These are phyloP conservation scores for Heteromurus nitidus DNA, from an alignment of 2,888 invertebrate species.

Conservation along the genomic window DNA sequence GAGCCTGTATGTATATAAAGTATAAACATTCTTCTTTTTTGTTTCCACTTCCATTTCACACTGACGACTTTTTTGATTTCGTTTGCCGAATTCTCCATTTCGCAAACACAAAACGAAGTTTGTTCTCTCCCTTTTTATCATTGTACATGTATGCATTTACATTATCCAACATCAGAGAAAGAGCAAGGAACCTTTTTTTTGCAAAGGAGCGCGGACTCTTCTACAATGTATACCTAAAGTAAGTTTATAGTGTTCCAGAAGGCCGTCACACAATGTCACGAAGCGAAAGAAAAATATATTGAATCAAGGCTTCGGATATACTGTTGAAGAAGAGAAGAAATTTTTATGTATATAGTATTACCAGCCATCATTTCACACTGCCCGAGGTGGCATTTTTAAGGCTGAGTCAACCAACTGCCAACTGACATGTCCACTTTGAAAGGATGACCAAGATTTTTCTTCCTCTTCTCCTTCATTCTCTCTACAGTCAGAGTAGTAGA, in stretches of 20 bases:
- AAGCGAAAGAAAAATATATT: conserved; percentile 24
- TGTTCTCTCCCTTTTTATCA: no score
- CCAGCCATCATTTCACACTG: conserved; percentile 20
- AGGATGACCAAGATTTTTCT: conserved; percentile 35
- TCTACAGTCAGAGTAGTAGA: not conserved
- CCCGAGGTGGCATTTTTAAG: conserved; percentile 36
- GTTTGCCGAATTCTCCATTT: conserved; percentile 27
- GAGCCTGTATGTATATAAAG: no score
- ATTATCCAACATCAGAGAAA: no score
- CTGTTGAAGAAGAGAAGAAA: not conserved
- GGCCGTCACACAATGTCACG: no score
- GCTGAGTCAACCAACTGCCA: conserved; percentile 35
- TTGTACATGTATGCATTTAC: no score
- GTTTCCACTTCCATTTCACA: not conserved
- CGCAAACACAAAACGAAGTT: conserved; percentile 31
- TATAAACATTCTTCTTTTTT: no score
- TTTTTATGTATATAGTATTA: no score
- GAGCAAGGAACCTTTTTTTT: not conserved
- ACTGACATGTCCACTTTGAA: conserved; percentile 35
- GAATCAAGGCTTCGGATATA: conserved; percentile 1
- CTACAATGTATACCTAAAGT: no score
- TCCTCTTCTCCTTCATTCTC: conserved; percentile 13
- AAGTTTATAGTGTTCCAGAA: no score
- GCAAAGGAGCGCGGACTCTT: no score
- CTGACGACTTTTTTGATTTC: conserved; percentile 17